Conservation (phyloP, 1,140 invertebrate species). For the Geopemphigus sp. region DNA sequence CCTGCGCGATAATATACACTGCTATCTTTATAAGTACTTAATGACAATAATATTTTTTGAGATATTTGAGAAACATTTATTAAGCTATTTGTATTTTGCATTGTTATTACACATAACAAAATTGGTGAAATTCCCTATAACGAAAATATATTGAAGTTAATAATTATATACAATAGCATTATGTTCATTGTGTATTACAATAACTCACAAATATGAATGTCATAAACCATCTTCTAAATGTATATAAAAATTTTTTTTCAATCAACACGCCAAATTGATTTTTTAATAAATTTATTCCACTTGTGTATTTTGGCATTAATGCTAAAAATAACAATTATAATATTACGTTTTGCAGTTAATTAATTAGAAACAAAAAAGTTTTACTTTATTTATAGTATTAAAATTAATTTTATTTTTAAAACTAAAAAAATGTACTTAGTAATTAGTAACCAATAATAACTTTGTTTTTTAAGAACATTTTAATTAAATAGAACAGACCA, state of each 20-base stretch:
- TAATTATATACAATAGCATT: not conserved
- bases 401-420: too few relatives aligned
- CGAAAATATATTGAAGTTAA: not conserved
- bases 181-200: not conserved
- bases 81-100: not conserved
- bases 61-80: not conserved
- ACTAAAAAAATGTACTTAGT: too few relatives aligned
- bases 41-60: not conserved
- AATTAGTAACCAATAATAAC: too few relatives aligned
- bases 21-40: constrained; percentile 40
- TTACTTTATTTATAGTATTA: too few relatives aligned
- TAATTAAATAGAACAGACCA: too few relatives aligned
- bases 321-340: constrained; percentile 39
- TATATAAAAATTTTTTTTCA: constrained; percentile 51
- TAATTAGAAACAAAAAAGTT: too few relatives aligned
- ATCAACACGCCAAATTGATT: constrained; percentile 53
- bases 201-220: constrained; percentile 49
- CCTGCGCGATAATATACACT: constrained; percentile 32
- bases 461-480: too few relatives aligned
- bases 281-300: constrained; percentile 49
- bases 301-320: constrained; percentile 45
- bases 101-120: not conserved
- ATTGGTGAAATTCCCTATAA: constrained; percentile 19
- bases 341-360: too few relatives aligned
- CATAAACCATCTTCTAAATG: constrained; percentile 34